phyloP scores from a whole-genome alignment of 2,888 invertebrate species.

The Azorinus chamasolen region DNA sequence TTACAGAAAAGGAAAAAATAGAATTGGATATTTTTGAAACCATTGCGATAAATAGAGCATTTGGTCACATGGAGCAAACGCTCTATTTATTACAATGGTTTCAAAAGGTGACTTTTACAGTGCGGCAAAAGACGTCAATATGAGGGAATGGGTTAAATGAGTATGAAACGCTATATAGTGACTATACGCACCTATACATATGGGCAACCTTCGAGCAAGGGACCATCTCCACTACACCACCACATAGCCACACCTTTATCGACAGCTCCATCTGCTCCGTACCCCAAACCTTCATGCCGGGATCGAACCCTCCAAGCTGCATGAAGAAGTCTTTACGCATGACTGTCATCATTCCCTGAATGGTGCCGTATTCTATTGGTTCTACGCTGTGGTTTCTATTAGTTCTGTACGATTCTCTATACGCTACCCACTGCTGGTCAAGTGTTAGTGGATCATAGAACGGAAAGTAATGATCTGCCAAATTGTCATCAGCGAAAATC shows the following conservation, averaged over 20 bases:
- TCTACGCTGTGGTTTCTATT: constrained; percentile 41
- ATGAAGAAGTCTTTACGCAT: constrained; percentile 58
- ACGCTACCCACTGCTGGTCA: constrained; percentile 45
- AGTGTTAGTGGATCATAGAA: constrained; percentile 37
- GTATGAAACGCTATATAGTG: too few relatives aligned
- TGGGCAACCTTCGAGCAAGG: constrained; percentile 66
- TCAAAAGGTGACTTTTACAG: too few relatives aligned
- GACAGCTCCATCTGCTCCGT: constrained; percentile 60
- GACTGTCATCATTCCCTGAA: constrained; percentile 62
- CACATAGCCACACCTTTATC: constrained; percentile 66
- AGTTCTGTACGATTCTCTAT: constrained; percentile 19
- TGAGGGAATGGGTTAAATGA: too few relatives aligned
- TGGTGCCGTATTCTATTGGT: constrained; percentile 37
- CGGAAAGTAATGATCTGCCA: constrained; percentile 30
- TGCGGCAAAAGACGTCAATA: too few relatives aligned
- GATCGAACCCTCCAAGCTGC: constrained; percentile 63
- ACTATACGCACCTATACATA: constrained; percentile 47
- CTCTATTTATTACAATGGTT: too few relatives aligned
- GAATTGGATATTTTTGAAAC: too few relatives aligned
- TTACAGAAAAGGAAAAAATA: too few relatives aligned
- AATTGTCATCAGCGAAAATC: constrained; percentile 7
- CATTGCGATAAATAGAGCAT: too few relatives aligned
- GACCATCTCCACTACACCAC: constrained; percentile 61
- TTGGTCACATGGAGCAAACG: too few relatives aligned
- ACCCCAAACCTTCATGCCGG: constrained; percentile 65